Evolutionary conservation across 1,140 invertebrate genomes (phyloP).

Genomic region (Brachionus rotundiformis): DNA sequence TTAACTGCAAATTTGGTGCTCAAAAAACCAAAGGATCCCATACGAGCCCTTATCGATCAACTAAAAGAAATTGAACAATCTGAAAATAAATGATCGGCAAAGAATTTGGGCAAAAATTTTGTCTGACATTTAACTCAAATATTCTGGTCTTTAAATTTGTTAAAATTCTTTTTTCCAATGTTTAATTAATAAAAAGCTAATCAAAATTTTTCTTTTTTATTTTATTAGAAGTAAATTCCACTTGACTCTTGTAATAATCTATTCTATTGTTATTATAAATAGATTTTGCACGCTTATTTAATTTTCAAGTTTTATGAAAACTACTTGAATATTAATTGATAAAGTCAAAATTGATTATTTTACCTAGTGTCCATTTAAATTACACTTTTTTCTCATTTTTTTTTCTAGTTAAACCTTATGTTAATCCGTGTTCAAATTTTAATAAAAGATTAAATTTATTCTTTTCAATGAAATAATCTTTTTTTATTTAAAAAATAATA

Average conservation of each 20-base stretch:
- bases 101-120: not conserved
- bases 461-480: slow-evolving; percentile 11
- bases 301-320: slow-evolving; percentile 9
- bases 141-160: not conserved
- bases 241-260: slow-evolving; percentile 10
- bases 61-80: slow-evolving; percentile 38
- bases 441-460: slow-evolving; percentile 20
- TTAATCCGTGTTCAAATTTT: slow-evolving; percentile 32
- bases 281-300: not conserved
- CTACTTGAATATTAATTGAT: not conserved
- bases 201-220: not conserved
- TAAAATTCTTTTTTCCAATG: slow-evolving; percentile 11
- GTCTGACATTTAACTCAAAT: not conserved
- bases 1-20: slow-evolving; percentile 46
- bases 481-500: not conserved
- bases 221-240: not conserved
- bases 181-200: slow-evolving; percentile 4
- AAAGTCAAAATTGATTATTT: not conserved
- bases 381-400: slow-evolving; percentile 8
- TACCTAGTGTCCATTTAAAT: not conserved
- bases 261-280: not conserved
- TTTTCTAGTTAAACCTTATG: not conserved
- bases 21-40: slow-evolving; percentile 43
- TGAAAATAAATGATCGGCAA: not conserved
- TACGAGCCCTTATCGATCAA: slow-evolving; percentile 27